phyloP scores from a whole-genome alignment of 2,888 invertebrate genomes.

The Hemaris fuciformis region DNA sequence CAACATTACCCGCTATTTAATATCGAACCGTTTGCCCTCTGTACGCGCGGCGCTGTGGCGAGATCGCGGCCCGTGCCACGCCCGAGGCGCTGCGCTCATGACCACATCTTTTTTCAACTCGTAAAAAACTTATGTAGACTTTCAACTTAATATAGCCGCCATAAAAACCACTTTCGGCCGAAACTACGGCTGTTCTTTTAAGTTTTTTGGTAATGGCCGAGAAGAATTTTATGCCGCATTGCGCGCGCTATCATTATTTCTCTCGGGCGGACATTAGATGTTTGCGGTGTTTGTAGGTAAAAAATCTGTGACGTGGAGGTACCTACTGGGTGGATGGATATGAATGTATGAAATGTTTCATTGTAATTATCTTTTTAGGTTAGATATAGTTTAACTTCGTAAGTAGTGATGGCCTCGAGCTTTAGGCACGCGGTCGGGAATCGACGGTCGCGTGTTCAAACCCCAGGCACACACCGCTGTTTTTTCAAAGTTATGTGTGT shows the following conservation, averaged over 20 bases:
- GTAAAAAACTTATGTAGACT: conserved; percentile 21
- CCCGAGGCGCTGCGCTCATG: conserved; percentile 32
- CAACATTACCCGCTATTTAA: background rate
- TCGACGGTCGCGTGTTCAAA: no score
- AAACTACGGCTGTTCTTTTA: conserved; percentile 22
- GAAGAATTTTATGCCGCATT: conserved; percentile 44
- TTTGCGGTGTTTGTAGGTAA: conserved; percentile 25
- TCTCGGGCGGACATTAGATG: conserved; percentile 27
- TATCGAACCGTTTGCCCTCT: background rate
- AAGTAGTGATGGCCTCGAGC: no score
- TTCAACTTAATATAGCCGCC: conserved; percentile 7
- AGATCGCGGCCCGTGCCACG: conserved; percentile 44
- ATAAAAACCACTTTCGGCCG: conserved; percentile 18
- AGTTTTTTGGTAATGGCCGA: conserved; percentile 31
- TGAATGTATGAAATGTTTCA: background rate
- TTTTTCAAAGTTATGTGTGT: no score
- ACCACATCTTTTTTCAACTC: conserved; percentile 25
- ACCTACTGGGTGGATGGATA: background rate
- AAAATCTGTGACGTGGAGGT: background rate
- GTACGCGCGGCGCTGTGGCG: background rate
- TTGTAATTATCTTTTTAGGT: background rate
- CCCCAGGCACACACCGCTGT: no score
- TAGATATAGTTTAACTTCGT: no score
- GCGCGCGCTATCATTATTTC: conserved; percentile 40
- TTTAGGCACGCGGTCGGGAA: no score